Percentiles rank a stretch among this genome's conserved stretches.
Conservation (phyloP, 2,888 invertebrate species). For the Erebia aethiops region DNA sequence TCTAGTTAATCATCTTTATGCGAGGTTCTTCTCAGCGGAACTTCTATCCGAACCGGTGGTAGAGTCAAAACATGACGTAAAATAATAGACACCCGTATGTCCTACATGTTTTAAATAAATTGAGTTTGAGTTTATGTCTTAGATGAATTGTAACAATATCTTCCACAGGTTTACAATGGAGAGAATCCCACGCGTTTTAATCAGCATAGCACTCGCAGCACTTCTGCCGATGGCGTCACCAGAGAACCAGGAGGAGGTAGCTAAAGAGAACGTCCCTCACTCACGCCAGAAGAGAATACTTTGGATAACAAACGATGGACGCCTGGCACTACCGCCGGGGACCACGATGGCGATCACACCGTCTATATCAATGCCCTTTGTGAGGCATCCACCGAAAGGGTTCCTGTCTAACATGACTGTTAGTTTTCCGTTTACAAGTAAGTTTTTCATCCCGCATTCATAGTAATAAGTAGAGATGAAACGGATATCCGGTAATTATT, state of each 20-base stretch:
- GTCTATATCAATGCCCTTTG: conserved; percentile 91
- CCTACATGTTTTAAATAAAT: too few relatives aligned
- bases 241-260: conserved; percentile 55
- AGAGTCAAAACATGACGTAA: too few relatives aligned
- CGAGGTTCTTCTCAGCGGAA: too few relatives aligned
- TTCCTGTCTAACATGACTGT: conserved; percentile 93
- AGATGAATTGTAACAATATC: not conserved
- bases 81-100: too few relatives aligned
- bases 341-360: conserved; percentile 91
- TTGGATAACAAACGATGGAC: conserved; percentile 93
- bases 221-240: conserved; percentile 71
- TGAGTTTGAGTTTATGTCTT: too few relatives aligned
- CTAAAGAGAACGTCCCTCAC: conserved; percentile 82
- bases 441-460: conserved; percentile 59
- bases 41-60: too few relatives aligned
- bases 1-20: too few relatives aligned
- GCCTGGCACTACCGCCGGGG: conserved; percentile 92
- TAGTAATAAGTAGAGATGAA: too few relatives aligned
- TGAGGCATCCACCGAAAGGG: conserved; percentile 92
- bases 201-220: conserved; percentile 75
- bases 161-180: conserved; percentile 60
- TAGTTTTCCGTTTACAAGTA: conserved; percentile 93
- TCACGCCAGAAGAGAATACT: conserved; percentile 91
- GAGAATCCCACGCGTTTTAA: conserved; percentile 68
- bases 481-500: too few relatives aligned